Percentiles rank a stretch among this genome's conserved stretches.
These are phyloP conservation scores for Pheosia gnoma DNA, from an alignment of 2,888 invertebrate species.

Conservation along the genomic window DNA sequence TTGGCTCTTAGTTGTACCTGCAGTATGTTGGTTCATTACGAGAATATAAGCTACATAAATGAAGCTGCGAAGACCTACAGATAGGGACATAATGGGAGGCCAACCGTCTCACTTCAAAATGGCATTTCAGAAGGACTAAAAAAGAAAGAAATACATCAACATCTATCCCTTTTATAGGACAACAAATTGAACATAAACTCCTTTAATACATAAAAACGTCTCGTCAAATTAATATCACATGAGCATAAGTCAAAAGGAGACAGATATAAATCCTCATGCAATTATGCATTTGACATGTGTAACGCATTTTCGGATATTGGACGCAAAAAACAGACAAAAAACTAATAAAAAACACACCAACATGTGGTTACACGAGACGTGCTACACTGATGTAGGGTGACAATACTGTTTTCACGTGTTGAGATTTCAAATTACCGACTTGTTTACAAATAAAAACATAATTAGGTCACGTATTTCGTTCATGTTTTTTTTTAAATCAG, in stretches of 20 bases:
- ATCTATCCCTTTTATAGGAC: background rate
- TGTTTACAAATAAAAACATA: no score
- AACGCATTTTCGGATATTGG: constrained; percentile 28
- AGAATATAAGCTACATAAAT: background rate
- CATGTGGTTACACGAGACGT: constrained; percentile 41
- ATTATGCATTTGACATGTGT: constrained; percentile 63
- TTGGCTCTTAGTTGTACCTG: constrained; percentile 24
- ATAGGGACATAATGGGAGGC: no score
- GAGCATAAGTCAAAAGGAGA: constrained; percentile 31
- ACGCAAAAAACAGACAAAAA: constrained; percentile 38
- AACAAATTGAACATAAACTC: constrained; percentile 13
- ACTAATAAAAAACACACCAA: constrained; percentile 28
- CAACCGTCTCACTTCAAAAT: no score
- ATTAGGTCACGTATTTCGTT: no score
- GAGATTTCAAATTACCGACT: background rate
- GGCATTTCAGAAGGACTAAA: background rate
- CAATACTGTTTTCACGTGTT: constrained; percentile 5
- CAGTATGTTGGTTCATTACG: background rate
- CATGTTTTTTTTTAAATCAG: no score
- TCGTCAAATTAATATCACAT: constrained; percentile 19
- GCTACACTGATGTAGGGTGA: constrained; percentile 22
- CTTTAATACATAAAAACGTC: constrained; percentile 15
- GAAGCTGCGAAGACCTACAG: background rate
- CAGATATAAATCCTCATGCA: constrained; percentile 55
- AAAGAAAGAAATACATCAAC: background rate